These are phyloP conservation scores for Thalassoma bifasciatum DNA, from an alignment of 2,113 vertebrate species.

Conservation along the genomic window DNA sequence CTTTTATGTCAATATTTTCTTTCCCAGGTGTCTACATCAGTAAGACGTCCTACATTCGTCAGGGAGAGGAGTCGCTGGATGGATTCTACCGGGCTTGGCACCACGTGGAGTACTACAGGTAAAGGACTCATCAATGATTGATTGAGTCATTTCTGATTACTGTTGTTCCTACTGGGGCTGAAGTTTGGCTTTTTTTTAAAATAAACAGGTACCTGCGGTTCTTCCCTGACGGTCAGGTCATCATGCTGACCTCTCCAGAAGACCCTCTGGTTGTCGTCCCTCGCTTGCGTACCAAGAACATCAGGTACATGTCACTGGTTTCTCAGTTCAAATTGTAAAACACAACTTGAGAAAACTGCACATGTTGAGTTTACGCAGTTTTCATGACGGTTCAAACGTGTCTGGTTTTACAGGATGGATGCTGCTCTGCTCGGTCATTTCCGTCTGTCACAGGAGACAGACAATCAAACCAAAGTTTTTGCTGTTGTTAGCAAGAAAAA, in stretches of 20 bases:
- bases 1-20: neutral
- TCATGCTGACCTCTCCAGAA: conserved; percentile 97
- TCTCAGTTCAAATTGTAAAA: neutral
- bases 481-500: conserved; percentile 97
- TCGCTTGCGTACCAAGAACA: conserved; percentile 89
- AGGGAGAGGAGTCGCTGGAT: conserved; percentile 97
- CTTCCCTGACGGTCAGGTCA: conserved; percentile 93
- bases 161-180: neutral
- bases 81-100: conserved; percentile 99
- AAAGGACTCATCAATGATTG: conserved; percentile 26
- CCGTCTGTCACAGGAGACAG: conserved; percentile 96
- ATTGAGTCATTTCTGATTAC: no score
- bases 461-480: conserved; percentile 99
- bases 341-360: neutral
- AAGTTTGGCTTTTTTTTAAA: neutral
- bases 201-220: conserved; percentile 94
- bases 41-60: conserved; percentile 96
- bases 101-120: conserved; percentile 99
- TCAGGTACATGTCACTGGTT: conserved; percentile 82
- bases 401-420: conserved; percentile 86
- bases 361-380: neutral
- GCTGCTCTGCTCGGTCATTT: conserved; percentile 95
- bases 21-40: conserved; percentile 94
- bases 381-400: conserved; percentile 53
- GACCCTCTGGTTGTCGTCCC: conserved; percentile 91